Evolutionary conservation across 2,797 vertebrate species (phyloP).

Genomic region (Poecilia wingei): DNA sequence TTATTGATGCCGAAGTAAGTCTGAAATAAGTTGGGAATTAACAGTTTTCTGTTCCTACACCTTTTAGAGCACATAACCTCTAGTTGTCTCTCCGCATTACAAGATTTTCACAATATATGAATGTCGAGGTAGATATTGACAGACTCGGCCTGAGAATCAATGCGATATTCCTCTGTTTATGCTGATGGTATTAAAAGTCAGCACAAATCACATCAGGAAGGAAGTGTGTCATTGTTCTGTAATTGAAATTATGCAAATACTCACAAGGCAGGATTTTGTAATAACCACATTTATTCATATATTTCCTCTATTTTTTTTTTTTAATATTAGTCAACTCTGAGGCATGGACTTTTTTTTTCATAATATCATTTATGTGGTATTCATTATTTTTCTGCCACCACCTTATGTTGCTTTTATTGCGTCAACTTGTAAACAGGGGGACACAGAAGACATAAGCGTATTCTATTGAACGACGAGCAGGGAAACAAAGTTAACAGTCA

Average conservation of each 20-base stretch:
- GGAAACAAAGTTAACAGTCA: constrained; percentile 80
- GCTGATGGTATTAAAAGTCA: constrained; percentile 80
- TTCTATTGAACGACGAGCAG: constrained; percentile 70
- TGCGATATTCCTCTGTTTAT: constrained; percentile 70
- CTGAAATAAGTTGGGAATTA: neutral
- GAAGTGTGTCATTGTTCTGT: constrained; percentile 76
- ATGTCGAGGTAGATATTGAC: constrained; percentile 54
- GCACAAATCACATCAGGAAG: constrained; percentile 78
- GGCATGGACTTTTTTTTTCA: constrained; percentile 26
- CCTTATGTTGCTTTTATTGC: constrained; percentile 65
- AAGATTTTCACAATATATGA: constrained; percentile 24
- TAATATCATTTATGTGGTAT: constrained; percentile 59
- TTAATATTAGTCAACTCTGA: constrained; percentile 66
- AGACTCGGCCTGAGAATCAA: constrained; percentile 49
- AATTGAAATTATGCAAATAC: constrained; percentile 82
- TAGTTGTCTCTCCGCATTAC: constrained; percentile 15
- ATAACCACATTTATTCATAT: constrained; percentile 73
- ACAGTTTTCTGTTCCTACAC: constrained; percentile 1
- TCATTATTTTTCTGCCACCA: constrained; percentile 70
- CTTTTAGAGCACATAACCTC: constrained; percentile 18
- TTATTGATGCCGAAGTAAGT: neutral
- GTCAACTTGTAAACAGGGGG: constrained; percentile 66
- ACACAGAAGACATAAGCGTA: constrained; percentile 58
- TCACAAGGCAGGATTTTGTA: constrained; percentile 67
- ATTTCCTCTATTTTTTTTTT: constrained; percentile 58